These are phyloP conservation scores for Allygus modestus DNA, from an alignment of 2,888 invertebrate genomes.

Conservation along the genomic window DNA sequence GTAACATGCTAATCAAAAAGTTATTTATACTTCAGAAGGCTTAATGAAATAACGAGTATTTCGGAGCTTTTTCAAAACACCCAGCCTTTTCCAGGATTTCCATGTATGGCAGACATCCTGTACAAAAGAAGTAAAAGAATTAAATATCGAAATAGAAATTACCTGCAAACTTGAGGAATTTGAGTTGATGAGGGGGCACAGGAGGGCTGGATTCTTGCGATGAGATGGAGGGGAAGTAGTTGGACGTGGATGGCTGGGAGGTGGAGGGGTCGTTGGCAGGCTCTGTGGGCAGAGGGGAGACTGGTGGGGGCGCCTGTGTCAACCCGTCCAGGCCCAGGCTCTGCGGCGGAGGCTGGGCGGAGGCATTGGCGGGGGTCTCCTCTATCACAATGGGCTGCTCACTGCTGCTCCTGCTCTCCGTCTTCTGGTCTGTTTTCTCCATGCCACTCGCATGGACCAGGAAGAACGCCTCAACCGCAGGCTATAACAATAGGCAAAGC, in stretches of 20 bases:
- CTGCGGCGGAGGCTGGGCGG: neutral
- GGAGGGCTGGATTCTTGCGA: neutral
- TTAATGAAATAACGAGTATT: no score
- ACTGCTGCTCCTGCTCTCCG: neutral
- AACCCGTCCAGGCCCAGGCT: constrained; percentile 43
- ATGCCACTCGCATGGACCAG: constrained; percentile 83
- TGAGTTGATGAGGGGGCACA: constrained; percentile 77
- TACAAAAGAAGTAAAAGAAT: no score
- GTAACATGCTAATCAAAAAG: no score
- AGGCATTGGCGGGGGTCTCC: constrained; percentile 1
- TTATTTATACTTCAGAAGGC: no score
- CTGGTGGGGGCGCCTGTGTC: constrained; percentile 56
- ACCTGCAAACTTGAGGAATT: constrained; percentile 89
- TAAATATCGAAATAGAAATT: no score
- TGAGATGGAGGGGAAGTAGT: neutral
- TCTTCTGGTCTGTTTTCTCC: constrained; percentile 22
- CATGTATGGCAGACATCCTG: no score
- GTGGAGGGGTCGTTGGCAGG: constrained; percentile 24
- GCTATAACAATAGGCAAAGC: constrained; percentile 19
- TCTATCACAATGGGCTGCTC: neutral
- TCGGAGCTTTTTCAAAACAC: no score
- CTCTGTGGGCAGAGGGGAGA: constrained; percentile 54
- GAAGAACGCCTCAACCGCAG: constrained; percentile 87
- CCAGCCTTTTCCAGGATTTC: no score
- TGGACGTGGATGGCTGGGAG: neutral